Percentiles rank a stretch among this genome's conserved stretches.
Evolutionary conservation across 1,140 invertebrate species (phyloP).

Genomic region (Gonioctena quinquepunctata): DNA sequence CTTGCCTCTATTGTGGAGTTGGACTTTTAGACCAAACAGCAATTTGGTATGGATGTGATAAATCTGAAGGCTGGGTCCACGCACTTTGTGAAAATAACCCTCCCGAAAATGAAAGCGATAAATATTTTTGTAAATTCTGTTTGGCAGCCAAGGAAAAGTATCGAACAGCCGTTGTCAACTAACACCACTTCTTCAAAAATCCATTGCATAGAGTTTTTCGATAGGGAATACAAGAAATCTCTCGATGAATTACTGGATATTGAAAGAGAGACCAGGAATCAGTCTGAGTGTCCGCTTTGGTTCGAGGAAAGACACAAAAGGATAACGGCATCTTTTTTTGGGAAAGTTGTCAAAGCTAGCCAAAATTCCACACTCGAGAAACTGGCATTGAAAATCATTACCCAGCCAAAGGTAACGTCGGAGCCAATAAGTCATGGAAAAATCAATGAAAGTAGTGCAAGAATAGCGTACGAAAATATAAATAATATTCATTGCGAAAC

Average conservation of each 20-base stretch:
- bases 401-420: background rate
- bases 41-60: background rate
- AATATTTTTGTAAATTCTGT: background rate
- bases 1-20: background rate
- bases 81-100: background rate
- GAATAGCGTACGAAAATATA: background rate
- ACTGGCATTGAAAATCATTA: background rate
- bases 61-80: background rate
- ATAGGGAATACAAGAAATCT: background rate
- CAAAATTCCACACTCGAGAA: background rate
- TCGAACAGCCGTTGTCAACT: background rate
- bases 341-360: background rate
- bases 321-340: slow-evolving; percentile 16
- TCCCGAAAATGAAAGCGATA: background rate
- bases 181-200: background rate
- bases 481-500: background rate
- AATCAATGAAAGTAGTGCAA: background rate
- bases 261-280: background rate
- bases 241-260: background rate
- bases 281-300: slow-evolving; percentile 8
- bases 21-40: background rate
- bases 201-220: background rate
- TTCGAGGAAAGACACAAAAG: background rate
- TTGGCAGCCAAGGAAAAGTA: background rate
- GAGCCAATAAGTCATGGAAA: background rate